These are phyloP conservation scores for Aplodontia rufa DNA, from an alignment of 2,113 vertebrate genomes.

Conservation along the genomic window DNA sequence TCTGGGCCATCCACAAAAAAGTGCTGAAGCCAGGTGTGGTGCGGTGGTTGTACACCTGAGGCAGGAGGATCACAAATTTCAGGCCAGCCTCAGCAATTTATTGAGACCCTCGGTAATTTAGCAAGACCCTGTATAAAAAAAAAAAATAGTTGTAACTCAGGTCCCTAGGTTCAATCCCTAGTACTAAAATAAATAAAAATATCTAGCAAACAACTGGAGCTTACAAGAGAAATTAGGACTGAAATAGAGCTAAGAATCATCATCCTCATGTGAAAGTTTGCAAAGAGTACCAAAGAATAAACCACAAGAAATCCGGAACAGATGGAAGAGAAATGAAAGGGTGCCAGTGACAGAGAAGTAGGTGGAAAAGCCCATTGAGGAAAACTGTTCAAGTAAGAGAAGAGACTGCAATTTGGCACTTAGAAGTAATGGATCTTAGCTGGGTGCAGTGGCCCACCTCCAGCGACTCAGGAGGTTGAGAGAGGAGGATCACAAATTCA, in stretches of 20 bases:
- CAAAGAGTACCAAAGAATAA: constrained; percentile 7
- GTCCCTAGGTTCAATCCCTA: background rate
- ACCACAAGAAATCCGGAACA: background rate
- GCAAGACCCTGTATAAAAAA: no score
- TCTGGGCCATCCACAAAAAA: background rate
- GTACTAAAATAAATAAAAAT: background rate
- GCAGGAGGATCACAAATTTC: no score
- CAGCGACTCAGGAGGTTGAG: no score
- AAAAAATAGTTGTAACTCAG: no score
- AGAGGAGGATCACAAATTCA: no score
- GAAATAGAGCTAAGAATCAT: background rate
- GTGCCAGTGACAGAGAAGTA: background rate
- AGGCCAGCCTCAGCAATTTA: no score
- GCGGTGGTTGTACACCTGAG: no score
- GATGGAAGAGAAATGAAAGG: no score
- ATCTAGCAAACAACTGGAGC: background rate
- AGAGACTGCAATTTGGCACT: background rate
- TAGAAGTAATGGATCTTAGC: background rate
- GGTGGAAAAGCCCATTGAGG: background rate
- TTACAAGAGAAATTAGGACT: background rate
- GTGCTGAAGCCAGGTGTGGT: no score
- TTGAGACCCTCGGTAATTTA: no score
- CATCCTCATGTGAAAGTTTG: background rate
- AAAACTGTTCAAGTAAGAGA: background rate
- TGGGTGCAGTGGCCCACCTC: no score